Evolutionary conservation across 1,140 invertebrate species (phyloP).

Genomic region (Pseudomyrmex dendroicus): DNA sequence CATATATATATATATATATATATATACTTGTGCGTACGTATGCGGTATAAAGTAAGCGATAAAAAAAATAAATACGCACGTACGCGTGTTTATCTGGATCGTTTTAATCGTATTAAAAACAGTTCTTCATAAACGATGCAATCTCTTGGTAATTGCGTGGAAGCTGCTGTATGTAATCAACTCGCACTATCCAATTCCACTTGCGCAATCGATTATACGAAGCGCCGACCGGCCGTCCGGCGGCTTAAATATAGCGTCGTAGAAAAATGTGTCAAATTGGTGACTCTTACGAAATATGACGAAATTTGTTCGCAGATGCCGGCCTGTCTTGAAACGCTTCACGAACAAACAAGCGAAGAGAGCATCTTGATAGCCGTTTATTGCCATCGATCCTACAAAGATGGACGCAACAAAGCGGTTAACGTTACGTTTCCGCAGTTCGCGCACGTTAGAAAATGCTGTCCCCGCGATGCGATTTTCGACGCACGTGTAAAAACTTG

Average conservation of each 20-base stretch:
- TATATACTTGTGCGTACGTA: too few species aligned
- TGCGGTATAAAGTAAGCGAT: neutral
- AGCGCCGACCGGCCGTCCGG: neutral
- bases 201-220: conserved; percentile 7
- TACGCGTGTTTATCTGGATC: neutral
- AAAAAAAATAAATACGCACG: neutral
- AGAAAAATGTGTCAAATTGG: neutral
- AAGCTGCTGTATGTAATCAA: too few species aligned
- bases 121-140: too few species aligned
- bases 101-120: neutral
- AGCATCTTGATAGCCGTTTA: conserved; percentile 51
- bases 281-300: neutral
- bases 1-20: neutral
- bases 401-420: neutral
- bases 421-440: conserved; percentile 20
- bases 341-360: neutral
- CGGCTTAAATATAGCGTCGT: conserved; percentile 10
- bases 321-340: conserved; percentile 68
- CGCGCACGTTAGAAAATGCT: conserved; percentile 66
- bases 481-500: conserved; percentile 52
- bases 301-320: conserved; percentile 46
- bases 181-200: neutral
- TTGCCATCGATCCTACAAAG: conserved; percentile 51
- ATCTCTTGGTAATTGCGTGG: too few species aligned
- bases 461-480: conserved; percentile 44